These are phyloP conservation scores for Ophthalmolycus amberensis DNA, from an alignment of 2,113 vertebrate species.

Conservation along the genomic window DNA sequence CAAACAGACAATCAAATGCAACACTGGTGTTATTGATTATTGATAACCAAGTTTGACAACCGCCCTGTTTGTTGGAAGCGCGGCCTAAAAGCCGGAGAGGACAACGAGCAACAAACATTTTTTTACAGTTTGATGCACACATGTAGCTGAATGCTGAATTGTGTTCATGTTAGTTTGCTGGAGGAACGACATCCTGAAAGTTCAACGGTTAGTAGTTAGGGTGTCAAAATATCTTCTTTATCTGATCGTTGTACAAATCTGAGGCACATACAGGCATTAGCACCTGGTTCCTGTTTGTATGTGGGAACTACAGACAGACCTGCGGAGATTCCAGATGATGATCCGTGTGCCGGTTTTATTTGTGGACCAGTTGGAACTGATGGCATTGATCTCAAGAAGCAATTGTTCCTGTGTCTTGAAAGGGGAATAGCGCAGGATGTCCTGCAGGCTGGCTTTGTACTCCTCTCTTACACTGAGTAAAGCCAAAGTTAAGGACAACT, in stretches of 20 bases:
- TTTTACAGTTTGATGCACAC: neutral
- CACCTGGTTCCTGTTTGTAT: neutral
- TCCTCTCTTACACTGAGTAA: slow-evolving; percentile 80
- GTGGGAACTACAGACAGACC: slow-evolving; percentile 76
- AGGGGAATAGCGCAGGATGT: slow-evolving; percentile 89
- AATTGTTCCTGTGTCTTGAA: slow-evolving; percentile 87
- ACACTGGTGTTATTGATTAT: neutral
- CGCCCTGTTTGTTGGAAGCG: neutral
- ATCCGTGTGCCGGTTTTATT: slow-evolving; percentile 91
- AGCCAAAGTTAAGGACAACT: slow-evolving; percentile 81
- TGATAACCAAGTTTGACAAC: neutral
- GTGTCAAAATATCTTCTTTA: neutral
- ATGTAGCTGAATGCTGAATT: neutral
- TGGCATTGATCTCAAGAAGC: slow-evolving; percentile 86
- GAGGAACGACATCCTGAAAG: neutral
- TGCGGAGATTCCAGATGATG: slow-evolving; percentile 96
- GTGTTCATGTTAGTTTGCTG: neutral
- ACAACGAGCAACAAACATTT: neutral
- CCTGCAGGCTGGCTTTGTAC: slow-evolving; percentile 86
- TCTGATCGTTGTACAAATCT: neutral
- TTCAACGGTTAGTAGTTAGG: neutral
- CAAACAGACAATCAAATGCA: neutral
- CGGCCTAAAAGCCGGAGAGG: neutral
- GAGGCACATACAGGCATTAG: neutral
- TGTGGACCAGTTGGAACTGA: slow-evolving; percentile 65